These are phyloP conservation scores for Hylaea fasciaria DNA, from an alignment of 2,888 invertebrate species.

Conservation along the genomic window DNA sequence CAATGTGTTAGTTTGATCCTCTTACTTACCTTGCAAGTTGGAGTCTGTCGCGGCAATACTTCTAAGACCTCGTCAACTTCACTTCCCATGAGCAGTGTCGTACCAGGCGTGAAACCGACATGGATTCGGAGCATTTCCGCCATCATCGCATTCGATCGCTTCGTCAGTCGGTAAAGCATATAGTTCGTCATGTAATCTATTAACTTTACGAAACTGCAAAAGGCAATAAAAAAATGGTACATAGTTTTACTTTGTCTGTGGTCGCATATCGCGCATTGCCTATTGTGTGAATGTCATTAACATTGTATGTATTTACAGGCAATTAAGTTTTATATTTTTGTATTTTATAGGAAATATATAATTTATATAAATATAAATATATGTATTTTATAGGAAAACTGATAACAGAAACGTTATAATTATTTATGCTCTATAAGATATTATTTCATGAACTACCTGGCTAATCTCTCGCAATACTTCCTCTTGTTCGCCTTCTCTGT, in stretches of 20 bases:
- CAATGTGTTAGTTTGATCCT: background rate
- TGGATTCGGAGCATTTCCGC: slow-evolving; percentile 83
- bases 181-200: slow-evolving; percentile 89
- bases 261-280: too few relatives aligned
- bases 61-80: slow-evolving; percentile 82
- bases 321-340: too few relatives aligned
- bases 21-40: slow-evolving; percentile 74
- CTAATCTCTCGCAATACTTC: slow-evolving; percentile 90
- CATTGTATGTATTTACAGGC: too few relatives aligned
- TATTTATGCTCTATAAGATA: too few relatives aligned
- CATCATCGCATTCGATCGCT: slow-evolving; percentile 86
- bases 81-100: slow-evolving; percentile 65
- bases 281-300: too few relatives aligned
- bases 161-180: slow-evolving; percentile 87
- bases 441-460: slow-evolving; percentile 83
- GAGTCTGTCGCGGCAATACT: slow-evolving; percentile 64
- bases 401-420: too few relatives aligned
- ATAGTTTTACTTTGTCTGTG: background rate
- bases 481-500: slow-evolving; percentile 94
- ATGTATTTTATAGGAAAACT: too few relatives aligned
- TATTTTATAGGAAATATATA: too few relatives aligned
- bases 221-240: slow-evolving; percentile 1
- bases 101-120: slow-evolving; percentile 78
- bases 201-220: slow-evolving; percentile 87
- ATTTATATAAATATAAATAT: too few relatives aligned